Evolutionary conservation across 2,888 invertebrate species (phyloP), one percentile per base, ranked within the genome.

Genomic region (Elegia similella): DNA sequence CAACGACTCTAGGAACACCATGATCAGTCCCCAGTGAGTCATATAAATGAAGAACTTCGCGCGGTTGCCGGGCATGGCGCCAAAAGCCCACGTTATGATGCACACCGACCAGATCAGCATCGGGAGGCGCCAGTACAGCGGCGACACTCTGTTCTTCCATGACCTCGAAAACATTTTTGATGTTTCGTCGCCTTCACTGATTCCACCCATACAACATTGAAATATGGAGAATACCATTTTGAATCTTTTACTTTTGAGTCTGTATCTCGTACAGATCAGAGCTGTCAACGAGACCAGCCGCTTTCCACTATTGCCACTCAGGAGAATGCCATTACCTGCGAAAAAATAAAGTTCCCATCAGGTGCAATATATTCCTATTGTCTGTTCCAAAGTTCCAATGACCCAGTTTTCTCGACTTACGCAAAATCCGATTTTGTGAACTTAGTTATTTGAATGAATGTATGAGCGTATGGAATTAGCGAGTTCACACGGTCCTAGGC

Each of bases 11-110:
- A 84, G 58, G 52, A 86, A 72, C 47, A 91, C 82, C 55, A 91
- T 73, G 3, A 87, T 63, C 38, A 92, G 78, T 1, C 92, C 93
- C 92, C 93, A 93, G 66, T 93, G 92, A 6, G 93, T 93, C 83
- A 93, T 90, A 69, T 92, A 93, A 16, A 93, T 74, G 59, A 91
- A 79, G 76, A 88, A 93, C 78, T 85, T 90, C 60, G 80, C 82
- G 1, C 73, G 72, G 1, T 86, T 84, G 15, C 88, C 88, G 88
- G 89, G 89, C 70, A 90, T 88, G 61, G 69, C 75, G 1, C 74
- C 62, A 16, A 82, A 69, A 0, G 90, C 87, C 80, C 84, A 84
- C 55, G 74, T 63, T 23, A 78, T 69, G 8, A 83, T 69, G 42
- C 69, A 50, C 3, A 81, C 57, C 1, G 87, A 70, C 90, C 90